These are phyloP conservation scores for Grapholita molesta DNA, from an alignment of 1,140 invertebrate genomes.

Conservation along the genomic window DNA sequence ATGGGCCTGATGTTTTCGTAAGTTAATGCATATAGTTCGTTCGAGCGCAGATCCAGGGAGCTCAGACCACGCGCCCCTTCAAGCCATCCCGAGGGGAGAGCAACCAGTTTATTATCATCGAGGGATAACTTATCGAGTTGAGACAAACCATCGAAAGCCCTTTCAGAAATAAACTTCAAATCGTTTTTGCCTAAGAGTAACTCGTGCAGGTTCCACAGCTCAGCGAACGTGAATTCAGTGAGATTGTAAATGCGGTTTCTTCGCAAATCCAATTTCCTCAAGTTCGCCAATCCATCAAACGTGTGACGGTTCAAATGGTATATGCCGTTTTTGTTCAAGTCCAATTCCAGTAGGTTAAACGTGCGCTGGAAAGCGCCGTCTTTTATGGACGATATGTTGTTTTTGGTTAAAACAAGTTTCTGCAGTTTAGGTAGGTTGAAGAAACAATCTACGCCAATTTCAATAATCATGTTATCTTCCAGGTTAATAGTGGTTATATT, in stretches of 20 bases:
- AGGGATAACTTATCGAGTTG: constrained; percentile 83
- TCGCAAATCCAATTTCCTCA: constrained; percentile 83
- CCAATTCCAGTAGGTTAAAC: constrained; percentile 81
- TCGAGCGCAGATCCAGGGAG: constrained; percentile 85
- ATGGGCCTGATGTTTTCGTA: constrained; percentile 85
- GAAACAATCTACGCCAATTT: constrained; percentile 85
- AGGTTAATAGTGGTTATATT: constrained; percentile 83
- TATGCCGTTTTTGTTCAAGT: constrained; percentile 85
- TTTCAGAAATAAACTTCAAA: constrained; percentile 81
- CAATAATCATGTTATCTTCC: constrained; percentile 84
- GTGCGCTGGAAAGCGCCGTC: constrained; percentile 85
- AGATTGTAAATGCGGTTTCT: constrained; percentile 85
- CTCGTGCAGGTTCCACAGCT: constrained; percentile 84
- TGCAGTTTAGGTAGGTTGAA: constrained; percentile 83
- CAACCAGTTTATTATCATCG: constrained; percentile 84
- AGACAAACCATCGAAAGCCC: constrained; percentile 84
- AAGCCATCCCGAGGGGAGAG: constrained; percentile 82
- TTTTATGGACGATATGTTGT: constrained; percentile 85
- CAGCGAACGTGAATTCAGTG: constrained; percentile 85
- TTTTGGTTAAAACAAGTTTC: constrained; percentile 82
- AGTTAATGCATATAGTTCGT: constrained; percentile 85
- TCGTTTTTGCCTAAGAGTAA: constrained; percentile 86
- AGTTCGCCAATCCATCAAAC: constrained; percentile 83
- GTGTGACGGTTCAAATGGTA: constrained; percentile 83
- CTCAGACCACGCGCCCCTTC: constrained; percentile 81